These are phyloP conservation scores for Drosophila burlai DNA, from an alignment of 1,140 invertebrate genomes.

Conservation along the genomic window DNA sequence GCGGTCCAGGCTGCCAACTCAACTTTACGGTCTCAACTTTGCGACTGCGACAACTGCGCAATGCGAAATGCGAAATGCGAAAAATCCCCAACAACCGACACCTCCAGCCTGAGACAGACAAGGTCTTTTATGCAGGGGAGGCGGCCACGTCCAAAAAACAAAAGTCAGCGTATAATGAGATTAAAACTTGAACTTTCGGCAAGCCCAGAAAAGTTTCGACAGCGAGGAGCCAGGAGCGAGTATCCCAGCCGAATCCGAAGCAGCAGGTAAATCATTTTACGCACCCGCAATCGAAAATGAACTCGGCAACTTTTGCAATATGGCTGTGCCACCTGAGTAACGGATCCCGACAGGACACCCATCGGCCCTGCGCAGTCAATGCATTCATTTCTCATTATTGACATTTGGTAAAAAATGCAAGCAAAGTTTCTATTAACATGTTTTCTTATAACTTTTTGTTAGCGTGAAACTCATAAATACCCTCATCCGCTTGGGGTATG, in stretches of 20 bases:
- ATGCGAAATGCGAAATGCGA: constrained; percentile 64
- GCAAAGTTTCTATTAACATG: constrained; percentile 60
- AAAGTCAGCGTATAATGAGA: constrained; percentile 84
- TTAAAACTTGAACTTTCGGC: constrained; percentile 81
- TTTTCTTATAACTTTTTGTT: constrained; percentile 21
- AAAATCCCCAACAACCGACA: constrained; percentile 73
- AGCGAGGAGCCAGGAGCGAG: constrained; percentile 45
- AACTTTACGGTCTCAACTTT: constrained; percentile 73
- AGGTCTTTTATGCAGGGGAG: constrained; percentile 3
- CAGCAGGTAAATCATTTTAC: constrained; percentile 82
- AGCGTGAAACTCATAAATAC: not conserved
- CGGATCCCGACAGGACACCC: constrained; percentile 24
- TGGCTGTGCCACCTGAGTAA: constrained; percentile 58
- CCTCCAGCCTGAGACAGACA: constrained; percentile 44
- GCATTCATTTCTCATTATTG: constrained; percentile 81
- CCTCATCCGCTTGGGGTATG: not conserved
- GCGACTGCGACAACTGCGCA: constrained; percentile 66
- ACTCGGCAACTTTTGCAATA: constrained; percentile 79
- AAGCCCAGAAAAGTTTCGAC: constrained; percentile 76
- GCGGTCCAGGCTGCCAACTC: constrained; percentile 68
- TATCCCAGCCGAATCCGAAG: constrained; percentile 7
- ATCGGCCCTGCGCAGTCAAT: constrained; percentile 20
- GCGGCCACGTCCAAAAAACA: constrained; percentile 70
- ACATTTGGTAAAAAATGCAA: constrained; percentile 71
- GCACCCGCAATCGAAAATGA: constrained; percentile 79